phyloP scores from a whole-genome alignment of 2,888 invertebrate species.

The Willowsia nigromaculata region DNA sequence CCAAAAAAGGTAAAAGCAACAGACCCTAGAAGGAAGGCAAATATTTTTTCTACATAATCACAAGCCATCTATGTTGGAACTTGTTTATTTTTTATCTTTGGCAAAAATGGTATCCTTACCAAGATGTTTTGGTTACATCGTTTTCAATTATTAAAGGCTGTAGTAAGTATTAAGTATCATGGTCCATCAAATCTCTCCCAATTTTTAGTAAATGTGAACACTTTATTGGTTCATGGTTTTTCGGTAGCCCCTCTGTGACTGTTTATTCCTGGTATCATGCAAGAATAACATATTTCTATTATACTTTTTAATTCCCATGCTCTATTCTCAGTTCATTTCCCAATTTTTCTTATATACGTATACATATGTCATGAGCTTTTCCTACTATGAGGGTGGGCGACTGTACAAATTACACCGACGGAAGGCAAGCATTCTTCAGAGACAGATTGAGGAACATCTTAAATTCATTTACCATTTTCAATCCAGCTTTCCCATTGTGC shows the following conservation, averaged over 20 bases:
- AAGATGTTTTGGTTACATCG: too few species aligned
- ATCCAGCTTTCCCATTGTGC: not conserved
- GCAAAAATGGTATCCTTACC: too few species aligned
- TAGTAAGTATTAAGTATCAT: not conserved
- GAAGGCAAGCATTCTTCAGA: not conserved
- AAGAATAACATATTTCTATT: not conserved
- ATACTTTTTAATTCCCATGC: not conserved
- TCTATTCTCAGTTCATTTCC: constrained; percentile 13
- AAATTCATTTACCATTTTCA: constrained; percentile 36
- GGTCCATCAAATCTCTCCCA: not conserved
- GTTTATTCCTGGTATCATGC: too few species aligned
- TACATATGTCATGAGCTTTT: not conserved
- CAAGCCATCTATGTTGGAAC: too few species aligned
- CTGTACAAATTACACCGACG: constrained; percentile 8
- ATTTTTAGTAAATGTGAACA: constrained; percentile 4
- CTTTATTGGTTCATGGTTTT: not conserved
- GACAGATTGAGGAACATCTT: constrained; percentile 50
- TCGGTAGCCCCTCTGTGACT: not conserved
- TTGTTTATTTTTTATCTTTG: too few species aligned
- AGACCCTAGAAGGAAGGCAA: too few species aligned
- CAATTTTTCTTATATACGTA: not conserved
- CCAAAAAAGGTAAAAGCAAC: too few species aligned
- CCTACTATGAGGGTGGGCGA: not conserved
- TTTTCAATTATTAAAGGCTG: too few species aligned
- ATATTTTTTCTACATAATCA: too few species aligned